Evolutionary conservation across 2,797 vertebrate genomes (phyloP), one percentile per base, ranked within the genome.

Genomic region (Nyctalus aviator): DNA sequence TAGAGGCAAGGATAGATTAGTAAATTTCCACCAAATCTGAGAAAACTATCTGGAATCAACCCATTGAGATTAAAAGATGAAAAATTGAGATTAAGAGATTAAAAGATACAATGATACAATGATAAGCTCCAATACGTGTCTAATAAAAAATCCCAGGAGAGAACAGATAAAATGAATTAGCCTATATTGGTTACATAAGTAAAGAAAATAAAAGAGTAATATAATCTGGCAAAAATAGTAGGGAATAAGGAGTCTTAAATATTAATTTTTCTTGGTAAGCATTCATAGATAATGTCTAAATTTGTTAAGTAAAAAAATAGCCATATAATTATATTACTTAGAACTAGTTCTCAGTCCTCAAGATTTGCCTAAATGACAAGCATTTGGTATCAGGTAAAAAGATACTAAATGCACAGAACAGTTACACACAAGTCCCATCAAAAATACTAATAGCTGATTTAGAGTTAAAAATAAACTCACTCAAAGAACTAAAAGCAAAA

Each of bases 401-500:
- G 30, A 84, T 57, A 68, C 68, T 81, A 81, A 66, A 57, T 57
- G n/a, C 48, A 37, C 27, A 81, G 13, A 46, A 64, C 25, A 62
- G 12, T 48, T 82, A 18, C 53, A 44, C 35, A 12, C 32, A 86
- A 62, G 68, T 73, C 48, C 18, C 48, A 59, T 21, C 32, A 7
- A 20, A 81, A 94, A 69, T 44, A 46, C 55, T 37, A 85, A 37
- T 27, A 72, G 59, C 69, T 46, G 41, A 86, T n/a, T 85, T 89
- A 82, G 37, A 94, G 35, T 82, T 88, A 23, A 94, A 78, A 94
- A 72, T 77, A 85, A 85, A 46, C 76, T 35, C 12, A 76, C 46
- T 48, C 72, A 17, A 83, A 44, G 18, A 93, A 77, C 32, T 72
- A 44, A 83, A 62, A 88, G 44, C 25, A 85, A 78, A 90, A n/a